phyloP scores from a whole-genome alignment of 2,113 vertebrate genomes.

The Alectura lathami region DNA sequence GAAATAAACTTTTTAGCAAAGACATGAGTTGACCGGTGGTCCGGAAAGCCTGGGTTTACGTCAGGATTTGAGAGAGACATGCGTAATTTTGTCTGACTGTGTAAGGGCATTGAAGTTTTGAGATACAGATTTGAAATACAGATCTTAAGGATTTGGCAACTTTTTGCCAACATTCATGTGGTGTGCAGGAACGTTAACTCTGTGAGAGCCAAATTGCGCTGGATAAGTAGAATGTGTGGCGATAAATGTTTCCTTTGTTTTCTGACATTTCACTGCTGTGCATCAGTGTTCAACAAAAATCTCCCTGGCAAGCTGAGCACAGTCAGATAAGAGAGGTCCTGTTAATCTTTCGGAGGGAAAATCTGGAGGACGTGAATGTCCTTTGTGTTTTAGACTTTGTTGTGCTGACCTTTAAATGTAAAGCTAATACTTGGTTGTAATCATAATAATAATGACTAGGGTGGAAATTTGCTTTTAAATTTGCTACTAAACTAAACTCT shows the following conservation, averaged over 20 bases:
- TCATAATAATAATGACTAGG: background rate
- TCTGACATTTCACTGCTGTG: background rate
- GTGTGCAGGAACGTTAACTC: background rate
- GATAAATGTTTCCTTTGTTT: background rate
- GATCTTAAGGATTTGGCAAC: background rate
- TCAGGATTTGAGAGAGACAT: background rate
- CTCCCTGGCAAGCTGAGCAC: background rate
- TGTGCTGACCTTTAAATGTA: background rate
- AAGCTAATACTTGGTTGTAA: background rate
- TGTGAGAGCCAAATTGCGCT: background rate
- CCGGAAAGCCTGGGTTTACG: background rate
- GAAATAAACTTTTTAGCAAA: background rate
- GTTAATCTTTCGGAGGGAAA: rapidly evolving
- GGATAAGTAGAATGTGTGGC: background rate
- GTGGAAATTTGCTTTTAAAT: background rate
- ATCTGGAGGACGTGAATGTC: background rate
- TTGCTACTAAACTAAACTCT: background rate
- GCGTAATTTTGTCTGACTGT: background rate
- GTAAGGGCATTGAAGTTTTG: background rate
- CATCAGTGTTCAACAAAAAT: background rate
- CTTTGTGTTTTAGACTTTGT: background rate
- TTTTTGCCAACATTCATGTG: background rate
- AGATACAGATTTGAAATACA: background rate
- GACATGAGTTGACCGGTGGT: background rate
- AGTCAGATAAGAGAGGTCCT: background rate